Conservation (phyloP, 2,113 vertebrate species). For the Eidolon helvum region DNA sequence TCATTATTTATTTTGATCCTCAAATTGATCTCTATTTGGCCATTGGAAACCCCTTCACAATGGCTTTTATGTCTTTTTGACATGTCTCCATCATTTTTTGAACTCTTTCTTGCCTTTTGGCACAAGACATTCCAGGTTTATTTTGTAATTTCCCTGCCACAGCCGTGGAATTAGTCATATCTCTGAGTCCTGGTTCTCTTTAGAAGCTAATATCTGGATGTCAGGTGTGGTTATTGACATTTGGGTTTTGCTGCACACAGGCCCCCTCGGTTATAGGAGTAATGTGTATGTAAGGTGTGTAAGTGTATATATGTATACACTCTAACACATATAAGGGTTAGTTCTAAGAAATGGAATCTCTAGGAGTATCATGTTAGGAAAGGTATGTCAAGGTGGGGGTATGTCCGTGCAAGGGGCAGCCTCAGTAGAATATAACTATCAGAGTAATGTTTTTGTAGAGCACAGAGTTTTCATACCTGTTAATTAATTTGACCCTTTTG, state of each 20-base stretch:
- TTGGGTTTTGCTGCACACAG: neutral
- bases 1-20: neutral
- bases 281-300: neutral
- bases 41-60: neutral
- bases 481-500: neutral
- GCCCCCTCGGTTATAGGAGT: neutral
- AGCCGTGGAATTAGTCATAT: neutral
- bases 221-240: neutral
- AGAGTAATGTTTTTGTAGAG: neutral
- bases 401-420: neutral
- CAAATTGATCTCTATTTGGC: neutral
- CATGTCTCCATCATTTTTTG: neutral
- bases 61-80: neutral
- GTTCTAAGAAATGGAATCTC: constrained; percentile 2
- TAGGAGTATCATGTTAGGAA: neutral
- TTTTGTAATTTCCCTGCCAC: neutral
- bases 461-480: neutral
- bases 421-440: neutral
- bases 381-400: neutral
- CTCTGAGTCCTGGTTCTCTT: neutral
- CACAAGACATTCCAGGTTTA: neutral
- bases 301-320: neutral
- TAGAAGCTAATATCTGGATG: neutral
- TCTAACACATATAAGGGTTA: neutral
- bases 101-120: neutral